Evolutionary conservation across 2,888 invertebrate species (phyloP).

Genomic region (Girardia tigrina): DNA sequence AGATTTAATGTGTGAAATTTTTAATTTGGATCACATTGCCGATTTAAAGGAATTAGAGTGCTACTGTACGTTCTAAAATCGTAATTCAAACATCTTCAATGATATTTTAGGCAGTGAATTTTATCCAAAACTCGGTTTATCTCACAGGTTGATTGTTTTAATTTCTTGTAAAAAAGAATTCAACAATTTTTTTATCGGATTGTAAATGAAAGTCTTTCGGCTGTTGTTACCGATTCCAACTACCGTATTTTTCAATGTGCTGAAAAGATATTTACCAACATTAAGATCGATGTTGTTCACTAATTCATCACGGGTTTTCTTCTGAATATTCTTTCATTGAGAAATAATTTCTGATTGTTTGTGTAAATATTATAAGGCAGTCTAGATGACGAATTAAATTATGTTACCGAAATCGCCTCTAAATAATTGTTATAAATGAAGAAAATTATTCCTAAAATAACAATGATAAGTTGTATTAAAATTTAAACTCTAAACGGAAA

Average conservation of each 20-base stretch:
- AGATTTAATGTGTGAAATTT: conserved; percentile 13
- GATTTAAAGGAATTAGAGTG: background rate
- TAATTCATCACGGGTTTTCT: too few relatives aligned
- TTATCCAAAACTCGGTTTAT: background rate
- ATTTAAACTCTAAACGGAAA: too few relatives aligned
- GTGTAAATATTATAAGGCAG: too few relatives aligned
- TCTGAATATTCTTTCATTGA: too few relatives aligned
- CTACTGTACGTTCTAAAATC: background rate
- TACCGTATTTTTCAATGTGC: background rate
- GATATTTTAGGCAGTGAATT: background rate
- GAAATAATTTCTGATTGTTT: too few relatives aligned
- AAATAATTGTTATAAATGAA: too few relatives aligned
- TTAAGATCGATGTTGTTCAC: background rate
- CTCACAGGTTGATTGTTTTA: background rate
- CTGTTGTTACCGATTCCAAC: background rate
- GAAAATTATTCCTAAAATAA: too few relatives aligned
- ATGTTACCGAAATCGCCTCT: too few relatives aligned
- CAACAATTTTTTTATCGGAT: background rate
- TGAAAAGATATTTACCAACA: background rate
- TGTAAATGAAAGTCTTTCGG: background rate
- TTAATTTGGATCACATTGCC: background rate
- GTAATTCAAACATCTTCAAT: background rate
- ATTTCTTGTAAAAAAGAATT: too few relatives aligned
- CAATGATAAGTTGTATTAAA: too few relatives aligned
- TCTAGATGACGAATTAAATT: too few relatives aligned